Base-by-base conservation (phyloP, 2,888 invertebrate genomes). In the Anoncus sp. region DNA sequence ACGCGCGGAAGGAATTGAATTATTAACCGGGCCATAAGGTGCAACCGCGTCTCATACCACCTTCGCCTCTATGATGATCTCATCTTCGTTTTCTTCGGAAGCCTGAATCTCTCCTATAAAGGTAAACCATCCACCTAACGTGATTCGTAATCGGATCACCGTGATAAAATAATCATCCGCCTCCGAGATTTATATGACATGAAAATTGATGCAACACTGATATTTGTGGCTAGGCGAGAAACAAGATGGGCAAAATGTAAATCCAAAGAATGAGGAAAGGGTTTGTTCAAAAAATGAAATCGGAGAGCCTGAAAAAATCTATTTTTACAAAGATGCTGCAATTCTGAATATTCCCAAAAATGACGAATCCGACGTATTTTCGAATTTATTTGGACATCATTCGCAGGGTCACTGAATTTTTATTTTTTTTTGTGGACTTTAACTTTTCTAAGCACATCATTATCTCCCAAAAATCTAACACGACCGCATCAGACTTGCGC, bases 21-120 rank as follows among this genome's bases (percentile, higher is more conserved):
- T 91, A 90, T 90, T 89, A 88, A 89, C 86, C 87, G 87, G 84
- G 85, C 85, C 89, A 89, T 87, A 90, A 90, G 90, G 89, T 89
- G 88, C 87, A 88, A 85, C 89, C 87, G 83, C 87, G 79, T 85
- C 85, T 69, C 81, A 79, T 79, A 81, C 35, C 75, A 72, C 72
- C 67, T 63, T 67, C 55, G 51, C 45, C 53, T 63, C 66, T 49
- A 57, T 65, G 35, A 27, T 16, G 10, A 43, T 71, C 60, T 75
- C 63, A 20, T 59, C 57, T 57, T 57, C 49, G 20, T 51, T 10
- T n/a, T 22, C 67, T 40, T 53, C 65, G 70, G 47, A 22, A 66
- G 51, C 71, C n/a, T 71, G 43, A 59, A 72, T 53, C 55, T 40
- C 65, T 55, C 59, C 60, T 55, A 60, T 31, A 51, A 70, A 66